Conservation (phyloP, 2,113 vertebrate genomes). For the Leucoraja erinaceus region DNA sequence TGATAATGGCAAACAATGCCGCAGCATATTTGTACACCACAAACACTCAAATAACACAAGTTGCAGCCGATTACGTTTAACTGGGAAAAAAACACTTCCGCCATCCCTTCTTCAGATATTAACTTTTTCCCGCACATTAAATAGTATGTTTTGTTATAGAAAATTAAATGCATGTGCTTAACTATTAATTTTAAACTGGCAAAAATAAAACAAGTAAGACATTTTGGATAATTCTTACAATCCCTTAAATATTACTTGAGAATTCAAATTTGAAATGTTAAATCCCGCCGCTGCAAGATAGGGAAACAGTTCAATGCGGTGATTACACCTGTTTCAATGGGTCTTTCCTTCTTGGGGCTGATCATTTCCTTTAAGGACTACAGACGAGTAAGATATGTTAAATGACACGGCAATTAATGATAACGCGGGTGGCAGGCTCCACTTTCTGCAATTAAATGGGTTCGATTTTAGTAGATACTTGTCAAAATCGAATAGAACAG, state of each 20-base stretch:
- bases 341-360: not conserved
- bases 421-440: not conserved
- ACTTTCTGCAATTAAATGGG: not conserved
- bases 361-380: not conserved
- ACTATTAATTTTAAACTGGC: not conserved
- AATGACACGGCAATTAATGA: not conserved
- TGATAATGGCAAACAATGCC: not conserved
- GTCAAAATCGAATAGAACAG: not conserved
- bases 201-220: not conserved
- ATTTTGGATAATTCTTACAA: not conserved
- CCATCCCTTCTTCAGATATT: too few species aligned
- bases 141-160: not conserved
- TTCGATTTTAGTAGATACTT: not conserved
- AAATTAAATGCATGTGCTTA: not conserved
- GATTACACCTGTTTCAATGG: not conserved
- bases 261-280: not conserved
- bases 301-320: not conserved
- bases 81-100: not conserved
- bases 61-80: not conserved
- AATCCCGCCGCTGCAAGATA: not conserved
- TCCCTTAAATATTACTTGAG: not conserved
- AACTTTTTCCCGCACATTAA: not conserved
- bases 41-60: not conserved
- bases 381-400: not conserved
- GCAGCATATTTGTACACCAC: not conserved